phyloP scores from a whole-genome alignment of 2,888 invertebrate genomes.

The Encarsia formosa region DNA sequence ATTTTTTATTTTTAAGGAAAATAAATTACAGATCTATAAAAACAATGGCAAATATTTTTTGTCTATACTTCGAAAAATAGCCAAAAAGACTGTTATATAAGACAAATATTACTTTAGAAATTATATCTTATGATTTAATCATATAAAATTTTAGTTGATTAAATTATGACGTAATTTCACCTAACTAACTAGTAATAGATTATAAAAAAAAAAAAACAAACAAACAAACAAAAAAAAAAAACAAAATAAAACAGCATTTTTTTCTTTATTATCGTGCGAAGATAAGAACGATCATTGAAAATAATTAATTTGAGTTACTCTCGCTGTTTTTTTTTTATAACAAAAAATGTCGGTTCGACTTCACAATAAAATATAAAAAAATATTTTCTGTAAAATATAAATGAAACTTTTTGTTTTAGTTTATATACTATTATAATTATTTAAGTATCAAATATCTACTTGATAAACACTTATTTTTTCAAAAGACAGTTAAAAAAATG shows the following conservation, averaged over 20 bases:
- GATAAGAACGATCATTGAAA: neutral
- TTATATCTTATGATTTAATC: conserved; percentile 37
- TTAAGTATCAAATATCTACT: no score
- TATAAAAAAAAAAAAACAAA: neutral
- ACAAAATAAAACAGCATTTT: neutral
- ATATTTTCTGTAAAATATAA: no score
- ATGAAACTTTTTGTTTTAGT: no score
- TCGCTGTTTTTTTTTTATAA: no score
- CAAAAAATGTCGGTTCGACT: no score
- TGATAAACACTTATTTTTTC: no score
- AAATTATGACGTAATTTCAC: neutral
- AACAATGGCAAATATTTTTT: conserved; percentile 39
- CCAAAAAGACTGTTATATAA: conserved; percentile 49
- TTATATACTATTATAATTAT: no score
- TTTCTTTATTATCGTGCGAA: neutral
- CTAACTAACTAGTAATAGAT: neutral
- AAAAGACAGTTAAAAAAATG: no score
- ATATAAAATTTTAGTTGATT: neutral
- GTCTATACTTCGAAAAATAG: conserved; percentile 45
- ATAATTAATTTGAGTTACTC: no score
- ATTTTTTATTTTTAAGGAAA: neutral
- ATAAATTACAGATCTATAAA: conserved; percentile 6
- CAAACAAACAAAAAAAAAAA: neutral
- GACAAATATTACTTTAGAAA: conserved; percentile 45
- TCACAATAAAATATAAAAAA: no score